Evolutionary conservation across 2,113 vertebrate genomes (phyloP).

Genomic region (Mixornis gularis): DNA sequence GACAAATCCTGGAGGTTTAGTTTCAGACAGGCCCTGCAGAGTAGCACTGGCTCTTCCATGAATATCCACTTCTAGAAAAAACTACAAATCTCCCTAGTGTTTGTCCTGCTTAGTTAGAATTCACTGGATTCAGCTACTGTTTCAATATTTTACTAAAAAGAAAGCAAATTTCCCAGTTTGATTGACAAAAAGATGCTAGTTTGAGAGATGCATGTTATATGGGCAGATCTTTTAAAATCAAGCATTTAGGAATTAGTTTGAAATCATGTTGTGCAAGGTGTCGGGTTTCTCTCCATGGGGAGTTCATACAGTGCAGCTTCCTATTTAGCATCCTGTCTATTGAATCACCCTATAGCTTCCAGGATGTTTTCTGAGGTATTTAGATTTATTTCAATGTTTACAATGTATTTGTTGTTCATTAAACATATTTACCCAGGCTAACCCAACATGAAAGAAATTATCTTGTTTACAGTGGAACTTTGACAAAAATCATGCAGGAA

Average conservation of each 20-base stretch:
- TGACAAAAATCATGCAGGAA: slow-evolving; percentile 70
- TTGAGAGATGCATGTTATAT: neutral
- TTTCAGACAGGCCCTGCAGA: neutral
- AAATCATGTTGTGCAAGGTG: neutral
- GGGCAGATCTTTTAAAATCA: neutral
- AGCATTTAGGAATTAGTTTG: neutral
- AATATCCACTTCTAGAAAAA: neutral
- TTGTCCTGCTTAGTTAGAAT: neutral
- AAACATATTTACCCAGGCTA: slow-evolving; percentile 77
- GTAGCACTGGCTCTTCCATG: neutral
- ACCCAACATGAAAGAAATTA: slow-evolving; percentile 75
- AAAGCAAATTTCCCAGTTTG: neutral
- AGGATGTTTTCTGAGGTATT: slow-evolving; percentile 46
- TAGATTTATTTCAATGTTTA: slow-evolving; percentile 68
- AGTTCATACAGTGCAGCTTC: neutral
- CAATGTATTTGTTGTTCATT: slow-evolving; percentile 73
- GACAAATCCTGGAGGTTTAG: neutral
- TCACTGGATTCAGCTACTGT: neutral
- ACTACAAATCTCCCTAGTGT: neutral
- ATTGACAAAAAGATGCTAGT: neutral
- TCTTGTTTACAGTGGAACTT: slow-evolving; percentile 75
- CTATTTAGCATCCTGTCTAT: neutral
- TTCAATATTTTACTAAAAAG: neutral
- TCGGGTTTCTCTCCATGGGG: neutral
- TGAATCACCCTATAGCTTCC: slow-evolving; percentile 49